These are phyloP conservation scores for Drosophila nebulosa DNA, from an alignment of 1,140 invertebrate species.

Conservation along the genomic window DNA sequence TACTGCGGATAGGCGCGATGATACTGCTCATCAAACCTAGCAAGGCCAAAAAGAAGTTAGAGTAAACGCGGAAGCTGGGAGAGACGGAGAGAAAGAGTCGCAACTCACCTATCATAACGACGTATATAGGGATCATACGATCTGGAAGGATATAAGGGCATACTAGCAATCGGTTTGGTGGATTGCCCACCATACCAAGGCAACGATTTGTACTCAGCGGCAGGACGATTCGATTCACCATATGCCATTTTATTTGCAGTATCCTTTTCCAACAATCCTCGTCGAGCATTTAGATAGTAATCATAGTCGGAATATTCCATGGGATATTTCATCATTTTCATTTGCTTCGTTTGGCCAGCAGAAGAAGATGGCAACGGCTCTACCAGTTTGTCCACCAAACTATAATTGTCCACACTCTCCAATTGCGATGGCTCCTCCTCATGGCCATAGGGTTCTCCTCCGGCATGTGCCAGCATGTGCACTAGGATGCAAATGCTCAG, in stretches of 20 bases:
- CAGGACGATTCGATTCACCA: slow-evolving; percentile 27
- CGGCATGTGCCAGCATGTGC: not conserved
- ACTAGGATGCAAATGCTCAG: not conserved
- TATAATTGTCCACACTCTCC: slow-evolving; percentile 21
- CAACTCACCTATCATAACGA: slow-evolving; percentile 69
- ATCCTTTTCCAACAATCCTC: slow-evolving; percentile 1
- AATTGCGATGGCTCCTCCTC: slow-evolving; percentile 2
- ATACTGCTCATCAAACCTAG: slow-evolving; percentile 72
- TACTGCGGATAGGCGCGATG: slow-evolving; percentile 71
- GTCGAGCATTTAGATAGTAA: slow-evolving; percentile 28
- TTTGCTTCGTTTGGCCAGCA: slow-evolving; percentile 2
- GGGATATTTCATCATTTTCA: slow-evolving; percentile 19
- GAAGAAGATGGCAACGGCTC: slow-evolving; percentile 2
- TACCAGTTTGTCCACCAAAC: slow-evolving; percentile 24
- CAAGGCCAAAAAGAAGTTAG: not conserved
- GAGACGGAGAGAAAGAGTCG: too few relatives aligned
- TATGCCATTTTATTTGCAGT: slow-evolving; percentile 32
- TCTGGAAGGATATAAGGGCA: slow-evolving; percentile 64
- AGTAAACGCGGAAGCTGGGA: too few relatives aligned
- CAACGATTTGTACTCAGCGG: slow-evolving; percentile 19
- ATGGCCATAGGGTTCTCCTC: slow-evolving; percentile 27
- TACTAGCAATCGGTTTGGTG: slow-evolving; percentile 26
- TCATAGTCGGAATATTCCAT: slow-evolving; percentile 47
- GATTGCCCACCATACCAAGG: slow-evolving; percentile 48
- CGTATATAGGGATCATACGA: slow-evolving; percentile 76